phyloP scores from a whole-genome alignment of 2,113 vertebrate species.

The Lepus europaeus region DNA sequence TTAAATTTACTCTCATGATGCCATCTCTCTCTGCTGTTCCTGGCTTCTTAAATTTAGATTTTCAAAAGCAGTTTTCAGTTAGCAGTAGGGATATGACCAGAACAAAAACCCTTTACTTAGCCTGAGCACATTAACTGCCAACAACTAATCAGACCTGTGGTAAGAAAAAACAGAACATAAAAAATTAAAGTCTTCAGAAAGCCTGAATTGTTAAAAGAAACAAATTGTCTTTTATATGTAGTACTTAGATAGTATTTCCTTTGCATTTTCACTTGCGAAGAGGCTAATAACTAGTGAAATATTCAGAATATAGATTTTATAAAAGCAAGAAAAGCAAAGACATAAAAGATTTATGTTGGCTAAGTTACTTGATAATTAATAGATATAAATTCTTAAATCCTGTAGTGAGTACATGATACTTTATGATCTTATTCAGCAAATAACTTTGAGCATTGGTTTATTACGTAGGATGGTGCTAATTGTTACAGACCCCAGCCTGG shows the following conservation, averaged over 20 bases:
- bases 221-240: not conserved
- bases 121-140: constrained; percentile 23
- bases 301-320: constrained; percentile 24
- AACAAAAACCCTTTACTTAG: constrained; percentile 70
- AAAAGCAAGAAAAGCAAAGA: constrained; percentile 41
- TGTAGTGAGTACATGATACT: not conserved
- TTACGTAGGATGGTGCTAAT: not conserved
- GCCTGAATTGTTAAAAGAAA: constrained; percentile 37
- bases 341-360: not conserved
- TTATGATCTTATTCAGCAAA: not conserved
- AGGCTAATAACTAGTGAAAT: constrained; percentile 13
- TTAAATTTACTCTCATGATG: constrained; percentile 81
- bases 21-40: constrained; percentile 78
- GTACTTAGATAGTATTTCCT: not conserved
- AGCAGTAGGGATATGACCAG: constrained; percentile 47
- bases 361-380: constrained; percentile 34
- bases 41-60: constrained; percentile 81
- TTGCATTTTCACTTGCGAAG: constrained; percentile 26
- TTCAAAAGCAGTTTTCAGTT: constrained; percentile 71
- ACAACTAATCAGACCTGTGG: constrained; percentile 27
- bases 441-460: not conserved
- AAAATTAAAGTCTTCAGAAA: constrained; percentile 43
- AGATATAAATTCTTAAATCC: constrained; percentile 24
- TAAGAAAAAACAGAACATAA: constrained; percentile 46
- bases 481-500: not conserved